A percentile compares a stretch with the other conserved stretches of the same genome.
Conservation (phyloP, 1,140 invertebrate species). For the Neodiprion lecontei region DNA sequence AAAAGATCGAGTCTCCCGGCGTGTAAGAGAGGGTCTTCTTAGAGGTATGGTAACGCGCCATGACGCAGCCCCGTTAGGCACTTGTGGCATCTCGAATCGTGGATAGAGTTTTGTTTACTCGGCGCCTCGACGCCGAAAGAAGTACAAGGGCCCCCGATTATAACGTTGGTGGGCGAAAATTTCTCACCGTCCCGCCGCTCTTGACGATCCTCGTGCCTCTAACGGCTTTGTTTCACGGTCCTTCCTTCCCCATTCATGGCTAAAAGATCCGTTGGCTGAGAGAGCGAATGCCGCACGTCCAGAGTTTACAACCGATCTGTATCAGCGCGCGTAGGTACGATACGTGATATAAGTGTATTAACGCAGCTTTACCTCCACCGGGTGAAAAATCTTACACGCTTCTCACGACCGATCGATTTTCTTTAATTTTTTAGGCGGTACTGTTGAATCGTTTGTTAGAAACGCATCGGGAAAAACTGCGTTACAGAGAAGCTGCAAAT, state of each 20-base stretch:
- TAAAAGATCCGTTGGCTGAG: no score
- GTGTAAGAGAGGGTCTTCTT: no score
- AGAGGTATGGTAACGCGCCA: constrained; percentile 37
- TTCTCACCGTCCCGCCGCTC: not conserved
- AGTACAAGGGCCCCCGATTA: not conserved
- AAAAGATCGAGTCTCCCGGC: no score
- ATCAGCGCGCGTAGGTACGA: not conserved
- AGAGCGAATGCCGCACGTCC: not conserved
- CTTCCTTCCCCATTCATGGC: no score
- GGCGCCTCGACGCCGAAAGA: not conserved
- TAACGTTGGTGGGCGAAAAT: not conserved
- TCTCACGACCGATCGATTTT: no score
- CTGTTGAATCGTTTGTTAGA: no score
- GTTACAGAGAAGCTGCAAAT: no score
- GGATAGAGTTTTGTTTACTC: constrained; percentile 4
- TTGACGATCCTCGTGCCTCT: not conserved
- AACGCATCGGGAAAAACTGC: no score
- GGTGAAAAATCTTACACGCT: no score
- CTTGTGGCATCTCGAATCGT: constrained; percentile 8
- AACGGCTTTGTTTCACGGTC: no score
- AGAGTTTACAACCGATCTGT: not conserved
- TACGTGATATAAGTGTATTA: not conserved
- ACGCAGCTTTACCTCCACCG: no score
- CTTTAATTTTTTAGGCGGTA: no score
- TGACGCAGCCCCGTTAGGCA: constrained; percentile 41